These are phyloP conservation scores for Rugalucina vietnamica DNA, from an alignment of 2,888 invertebrate genomes.

Conservation along the genomic window DNA sequence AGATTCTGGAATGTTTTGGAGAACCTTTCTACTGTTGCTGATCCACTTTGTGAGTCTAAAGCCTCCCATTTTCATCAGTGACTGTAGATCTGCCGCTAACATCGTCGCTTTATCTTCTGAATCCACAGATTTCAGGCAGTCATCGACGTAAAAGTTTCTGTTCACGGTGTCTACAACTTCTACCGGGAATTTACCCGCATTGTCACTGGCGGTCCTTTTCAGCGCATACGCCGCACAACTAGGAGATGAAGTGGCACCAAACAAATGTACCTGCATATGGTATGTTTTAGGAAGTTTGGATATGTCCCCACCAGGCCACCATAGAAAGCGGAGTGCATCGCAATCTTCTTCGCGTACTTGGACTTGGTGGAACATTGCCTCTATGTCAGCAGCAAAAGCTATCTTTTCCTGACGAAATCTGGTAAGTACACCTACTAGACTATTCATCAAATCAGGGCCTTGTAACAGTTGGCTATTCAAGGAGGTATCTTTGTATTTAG, in stretches of 20 bases:
- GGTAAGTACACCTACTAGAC: constrained; percentile 47
- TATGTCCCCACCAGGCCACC: constrained; percentile 52
- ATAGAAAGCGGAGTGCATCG: constrained; percentile 48
- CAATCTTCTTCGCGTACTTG: constrained; percentile 35
- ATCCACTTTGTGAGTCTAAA: constrained; percentile 45
- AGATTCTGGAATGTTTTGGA: constrained; percentile 26
- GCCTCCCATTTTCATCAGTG: constrained; percentile 37
- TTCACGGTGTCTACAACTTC: constrained; percentile 36
- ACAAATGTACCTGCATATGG: constrained; percentile 56
- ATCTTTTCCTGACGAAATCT: constrained; percentile 49
- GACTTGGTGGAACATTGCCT: constrained; percentile 63
- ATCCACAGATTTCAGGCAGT: constrained; percentile 37
- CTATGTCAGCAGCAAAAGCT: constrained; percentile 51
- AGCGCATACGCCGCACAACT: constrained; percentile 53
- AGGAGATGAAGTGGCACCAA: constrained; percentile 55
- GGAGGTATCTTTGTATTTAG: constrained; percentile 32
- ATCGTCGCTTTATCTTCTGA: constrained; percentile 26
- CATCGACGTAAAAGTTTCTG: constrained; percentile 39
- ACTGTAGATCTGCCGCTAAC: constrained; percentile 28
- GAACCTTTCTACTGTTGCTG: constrained; percentile 35
- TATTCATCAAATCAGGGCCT: constrained; percentile 57
- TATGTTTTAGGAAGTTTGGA: constrained; percentile 18
- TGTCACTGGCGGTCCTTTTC: constrained; percentile 39
- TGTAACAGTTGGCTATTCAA: constrained; percentile 54
- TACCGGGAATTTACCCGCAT: constrained; percentile 6